Conservation (phyloP, 2,113 vertebrate species). For the Pristiophorus japonicus region DNA sequence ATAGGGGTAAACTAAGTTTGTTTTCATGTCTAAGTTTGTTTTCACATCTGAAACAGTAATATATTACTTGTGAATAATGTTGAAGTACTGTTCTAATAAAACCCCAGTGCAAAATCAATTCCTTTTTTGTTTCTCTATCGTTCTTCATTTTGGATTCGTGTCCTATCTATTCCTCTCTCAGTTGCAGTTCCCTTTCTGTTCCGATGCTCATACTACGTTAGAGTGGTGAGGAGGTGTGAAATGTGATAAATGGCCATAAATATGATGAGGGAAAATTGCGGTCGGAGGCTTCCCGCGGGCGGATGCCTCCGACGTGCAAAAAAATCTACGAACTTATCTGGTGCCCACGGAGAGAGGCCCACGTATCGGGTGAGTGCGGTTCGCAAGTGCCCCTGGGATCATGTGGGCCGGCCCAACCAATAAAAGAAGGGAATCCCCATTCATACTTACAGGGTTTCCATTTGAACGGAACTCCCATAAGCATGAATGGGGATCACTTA, state of each 20-base stretch:
- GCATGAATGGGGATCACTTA: too few species aligned
- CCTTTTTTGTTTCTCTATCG: background rate
- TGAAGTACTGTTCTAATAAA: background rate
- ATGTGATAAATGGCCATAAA: background rate
- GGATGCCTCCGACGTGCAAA: too few species aligned
- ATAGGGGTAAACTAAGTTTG: background rate
- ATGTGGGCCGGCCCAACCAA: too few species aligned
- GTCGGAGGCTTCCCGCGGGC: too few species aligned
- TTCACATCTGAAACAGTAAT: slow-evolving; percentile 3
- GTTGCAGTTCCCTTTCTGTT: background rate
- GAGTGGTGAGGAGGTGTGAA: background rate
- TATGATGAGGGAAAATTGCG: too few species aligned
- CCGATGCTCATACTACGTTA: background rate
- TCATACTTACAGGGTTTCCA: too few species aligned
- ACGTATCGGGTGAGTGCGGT: too few species aligned
- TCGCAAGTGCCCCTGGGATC: too few species aligned
- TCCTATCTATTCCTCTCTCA: background rate
- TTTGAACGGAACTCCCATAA: too few species aligned
- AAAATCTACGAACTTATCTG: too few species aligned
- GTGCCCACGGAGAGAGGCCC: too few species aligned
- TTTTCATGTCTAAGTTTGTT: slow-evolving; percentile 17
- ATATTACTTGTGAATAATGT: slow-evolving; percentile 11
- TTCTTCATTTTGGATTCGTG: background rate
- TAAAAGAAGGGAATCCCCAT: too few species aligned
- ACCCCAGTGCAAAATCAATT: background rate